These are phyloP conservation scores for Tholera decimalis DNA, from an alignment of 2,888 invertebrate genomes.

Conservation along the genomic window DNA sequence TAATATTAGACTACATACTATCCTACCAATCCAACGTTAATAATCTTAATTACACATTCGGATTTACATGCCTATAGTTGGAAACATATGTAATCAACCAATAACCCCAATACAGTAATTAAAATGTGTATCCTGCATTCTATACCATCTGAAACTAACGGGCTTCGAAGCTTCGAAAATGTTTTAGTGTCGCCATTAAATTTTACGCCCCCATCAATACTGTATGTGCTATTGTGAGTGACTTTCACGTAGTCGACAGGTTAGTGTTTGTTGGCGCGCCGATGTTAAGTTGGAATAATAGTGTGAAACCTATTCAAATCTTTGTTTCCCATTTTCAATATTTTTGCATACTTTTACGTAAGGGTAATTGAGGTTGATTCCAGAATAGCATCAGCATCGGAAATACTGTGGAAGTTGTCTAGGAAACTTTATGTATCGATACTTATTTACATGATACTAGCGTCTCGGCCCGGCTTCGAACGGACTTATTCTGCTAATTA, in stretches of 20 bases:
- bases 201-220: slow-evolving; percentile 58
- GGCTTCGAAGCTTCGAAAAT: slow-evolving; percentile 50
- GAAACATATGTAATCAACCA: slow-evolving; percentile 19
- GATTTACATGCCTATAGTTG: slow-evolving; percentile 5
- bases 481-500: too few species aligned
- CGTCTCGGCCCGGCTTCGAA: too few species aligned
- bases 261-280: slow-evolving; percentile 33
- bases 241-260: slow-evolving; percentile 61
- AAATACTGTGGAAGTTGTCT: background rate
- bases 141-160: slow-evolving; percentile 31
- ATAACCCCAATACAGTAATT: slow-evolving; percentile 40
- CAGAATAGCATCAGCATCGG: slow-evolving; percentile 9
- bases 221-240: slow-evolving; percentile 47
- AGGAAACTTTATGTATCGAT: slow-evolving; percentile 4
- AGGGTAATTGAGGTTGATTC: slow-evolving; percentile 18
- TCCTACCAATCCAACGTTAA: slow-evolving; percentile 2
- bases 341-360: background rate
- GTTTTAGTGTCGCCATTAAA: slow-evolving; percentile 57
- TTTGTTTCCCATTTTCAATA: slow-evolving; percentile 5
- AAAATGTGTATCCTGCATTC: slow-evolving; percentile 8
- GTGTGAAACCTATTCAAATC: slow-evolving; percentile 23
- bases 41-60: slow-evolving; percentile 11
- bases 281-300: slow-evolving; percentile 25
- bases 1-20: slow-evolving; percentile 2
- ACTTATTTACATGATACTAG: too few species aligned